Conservation (phyloP, 2,113 vertebrate species). For the Vulpes ferrilata region DNA sequence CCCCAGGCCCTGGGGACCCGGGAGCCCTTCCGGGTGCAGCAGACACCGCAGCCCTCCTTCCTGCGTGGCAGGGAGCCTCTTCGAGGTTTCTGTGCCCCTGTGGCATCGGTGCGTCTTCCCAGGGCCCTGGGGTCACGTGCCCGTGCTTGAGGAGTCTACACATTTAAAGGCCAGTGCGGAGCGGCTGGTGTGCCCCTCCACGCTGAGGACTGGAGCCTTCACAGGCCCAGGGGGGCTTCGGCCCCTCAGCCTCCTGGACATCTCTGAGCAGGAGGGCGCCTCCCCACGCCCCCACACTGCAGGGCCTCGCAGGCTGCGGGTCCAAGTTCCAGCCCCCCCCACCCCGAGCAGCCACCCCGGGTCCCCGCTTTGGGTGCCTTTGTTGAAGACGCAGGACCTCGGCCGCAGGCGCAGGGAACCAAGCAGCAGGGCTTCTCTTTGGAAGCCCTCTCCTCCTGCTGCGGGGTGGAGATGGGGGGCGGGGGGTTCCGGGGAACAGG, state of each 20-base stretch:
- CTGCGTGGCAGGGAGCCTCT: neutral
- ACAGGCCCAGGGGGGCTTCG: neutral
- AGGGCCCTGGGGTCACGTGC: neutral
- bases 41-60: too few species aligned
- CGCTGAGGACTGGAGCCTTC: neutral
- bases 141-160: rapidly evolving
- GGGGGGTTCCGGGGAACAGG: too few species aligned
- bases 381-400: neutral
- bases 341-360: conserved; percentile 79
- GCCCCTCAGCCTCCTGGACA: rapidly evolving
- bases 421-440: neutral
- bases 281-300: rapidly evolving
- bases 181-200: neutral
- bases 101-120: neutral
- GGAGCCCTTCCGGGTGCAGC: too few species aligned
- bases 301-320: neutral
- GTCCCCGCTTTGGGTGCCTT: rapidly evolving
- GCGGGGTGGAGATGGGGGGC: neutral
- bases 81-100: too few species aligned
- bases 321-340: neutral
- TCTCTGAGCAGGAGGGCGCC: neutral
- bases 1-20: too few species aligned
- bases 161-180: neutral
- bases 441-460: neutral
- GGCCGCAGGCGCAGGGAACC: too few species aligned